phyloP scores from a whole-genome alignment of 2,113 vertebrate genomes.

The Cranoglanis bouderius region DNA sequence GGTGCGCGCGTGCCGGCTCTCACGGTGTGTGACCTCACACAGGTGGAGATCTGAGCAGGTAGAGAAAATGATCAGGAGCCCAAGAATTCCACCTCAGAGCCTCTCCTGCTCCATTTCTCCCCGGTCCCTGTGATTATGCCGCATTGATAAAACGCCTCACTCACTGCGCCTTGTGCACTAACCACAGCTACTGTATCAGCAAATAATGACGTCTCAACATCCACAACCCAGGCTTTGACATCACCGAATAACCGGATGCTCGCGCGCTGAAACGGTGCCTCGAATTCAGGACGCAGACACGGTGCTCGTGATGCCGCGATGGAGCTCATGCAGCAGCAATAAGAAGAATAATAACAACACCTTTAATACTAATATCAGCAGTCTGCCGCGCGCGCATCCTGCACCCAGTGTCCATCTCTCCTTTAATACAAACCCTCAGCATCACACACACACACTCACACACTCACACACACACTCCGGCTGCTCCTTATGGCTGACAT shows the following conservation, averaged over 20 bases:
- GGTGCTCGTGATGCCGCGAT: neutral
- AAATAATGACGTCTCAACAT: neutral
- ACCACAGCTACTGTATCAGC: neutral
- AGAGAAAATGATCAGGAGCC: neutral
- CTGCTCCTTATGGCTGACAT: neutral
- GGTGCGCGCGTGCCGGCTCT: constrained; percentile 2
- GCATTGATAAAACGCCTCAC: neutral
- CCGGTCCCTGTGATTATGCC: no score
- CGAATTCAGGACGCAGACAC: neutral
- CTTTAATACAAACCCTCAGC: neutral
- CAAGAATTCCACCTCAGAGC: neutral
- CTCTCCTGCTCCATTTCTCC: neutral
- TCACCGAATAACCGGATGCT: neutral
- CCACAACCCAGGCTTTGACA: neutral
- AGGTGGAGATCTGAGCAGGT: constrained; percentile 14
- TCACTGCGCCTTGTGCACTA: neutral
- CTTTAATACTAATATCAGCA: constrained; percentile 48
- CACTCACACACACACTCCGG: neutral
- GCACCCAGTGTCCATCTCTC: neutral
- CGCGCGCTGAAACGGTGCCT: neutral
- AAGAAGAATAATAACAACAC: no score
- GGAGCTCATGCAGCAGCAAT: neutral
- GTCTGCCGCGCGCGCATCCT: constrained; percentile 48
- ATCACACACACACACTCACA: neutral
- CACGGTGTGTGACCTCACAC: constrained; percentile 8